Base-by-base conservation (phyloP, 2,888 invertebrate genomes). In the Dryococelus australis region DNA sequence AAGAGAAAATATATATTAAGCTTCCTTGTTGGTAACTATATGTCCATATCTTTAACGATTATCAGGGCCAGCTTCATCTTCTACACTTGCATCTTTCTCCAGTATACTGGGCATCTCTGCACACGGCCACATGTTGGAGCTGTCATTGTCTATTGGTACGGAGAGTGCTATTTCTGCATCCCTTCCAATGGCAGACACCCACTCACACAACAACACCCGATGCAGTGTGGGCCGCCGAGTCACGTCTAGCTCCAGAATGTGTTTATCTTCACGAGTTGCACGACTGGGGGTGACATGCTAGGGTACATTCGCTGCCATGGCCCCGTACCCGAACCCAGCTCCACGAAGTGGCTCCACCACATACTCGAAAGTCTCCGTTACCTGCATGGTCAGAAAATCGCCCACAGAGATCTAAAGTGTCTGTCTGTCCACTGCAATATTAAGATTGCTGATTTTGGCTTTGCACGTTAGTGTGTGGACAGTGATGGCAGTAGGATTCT, bases 341-440 rank as follows among this genome's bases (percentile, higher is more conserved):
- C 96, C 0, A 96, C 96, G 91, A 93, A 96, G 53, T 97, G 97
- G 97, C 98, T 98, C 92, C 93, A 95, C 88, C 97, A 98, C 93
- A 97, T 98, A 95, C 95, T 95, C 26, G 95, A 95, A 91, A 98
- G 97, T 0, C 92, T 98, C 24, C 95, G 96, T 90, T 98, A 98
- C 91, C 94, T 98, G 27, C 98, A 98, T 91, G 94, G 94, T 88
- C 96, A 96, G 91, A 96, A 97, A 90, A 97, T 98, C 88, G 97
- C 97, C 1, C 98, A 98, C 91, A 94, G 98, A 86, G 98, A 98
- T 92, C 93, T 98, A 24, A 98, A 98, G 93, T 98, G 98, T 92
- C 93, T 97, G 12, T 96, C 97, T 26, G 94, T 96, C 89, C 95
- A 96, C 89, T 97, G 97, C 92, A 97, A 97, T 92, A 96, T 98